Conservation (phyloP, 2,888 invertebrate genomes). For the Phytoseiulus persimilis region DNA sequence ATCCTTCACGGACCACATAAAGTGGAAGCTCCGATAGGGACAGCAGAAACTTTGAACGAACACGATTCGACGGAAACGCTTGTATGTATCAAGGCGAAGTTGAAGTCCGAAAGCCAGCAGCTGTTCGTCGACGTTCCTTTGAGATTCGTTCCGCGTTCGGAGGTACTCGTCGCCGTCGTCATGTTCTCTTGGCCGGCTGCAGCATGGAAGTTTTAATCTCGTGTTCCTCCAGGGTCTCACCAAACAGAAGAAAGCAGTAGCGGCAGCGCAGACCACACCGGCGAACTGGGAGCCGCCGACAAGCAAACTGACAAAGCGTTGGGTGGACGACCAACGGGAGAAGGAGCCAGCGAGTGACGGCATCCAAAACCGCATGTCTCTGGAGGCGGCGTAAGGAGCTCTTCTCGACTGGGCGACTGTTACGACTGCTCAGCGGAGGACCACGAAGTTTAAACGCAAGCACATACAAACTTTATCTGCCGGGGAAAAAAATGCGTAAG, state of each 20-base stretch:
- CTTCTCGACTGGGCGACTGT: neutral
- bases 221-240: neutral
- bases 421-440: neutral
- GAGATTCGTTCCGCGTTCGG: no score
- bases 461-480: neutral
- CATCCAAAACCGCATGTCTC: neutral
- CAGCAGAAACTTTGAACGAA: no score
- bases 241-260: neutral
- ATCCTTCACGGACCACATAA: no score
- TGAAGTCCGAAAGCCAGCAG: no score
- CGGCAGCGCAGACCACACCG: neutral
- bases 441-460: neutral
- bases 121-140: no score
- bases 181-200: neutral
- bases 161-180: no score
- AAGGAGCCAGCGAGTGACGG: neutral
- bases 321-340: neutral
- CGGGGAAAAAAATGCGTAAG: neutral
- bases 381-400: neutral
- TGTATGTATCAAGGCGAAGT: no score
- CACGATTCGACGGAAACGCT: no score
- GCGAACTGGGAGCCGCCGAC: neutral
- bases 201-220: neutral
- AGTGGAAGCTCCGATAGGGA: no score
- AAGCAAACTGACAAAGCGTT: neutral